Base-by-base conservation (phyloP, 2,888 invertebrate species). In the Noctua fimbriata region DNA sequence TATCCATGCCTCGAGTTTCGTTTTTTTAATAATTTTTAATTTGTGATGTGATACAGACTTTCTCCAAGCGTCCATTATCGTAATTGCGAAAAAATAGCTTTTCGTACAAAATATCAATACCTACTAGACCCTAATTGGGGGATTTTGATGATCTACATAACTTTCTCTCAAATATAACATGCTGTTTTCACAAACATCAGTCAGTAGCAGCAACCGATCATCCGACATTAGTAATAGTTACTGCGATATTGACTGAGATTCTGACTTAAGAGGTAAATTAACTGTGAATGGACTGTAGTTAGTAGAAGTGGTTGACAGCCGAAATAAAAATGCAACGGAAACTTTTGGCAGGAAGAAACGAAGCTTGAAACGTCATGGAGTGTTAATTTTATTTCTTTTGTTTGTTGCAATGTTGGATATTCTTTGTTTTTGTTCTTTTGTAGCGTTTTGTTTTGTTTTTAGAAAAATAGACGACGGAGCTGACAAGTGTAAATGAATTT, bases 321-420 rank as follows among this genome's bases (percentile, higher is more conserved):
- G 18, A 66, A 36, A 76, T 66, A 66, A 77, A 76, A 79, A 69
- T 75, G 79, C 86, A 80, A 78, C 63, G 41, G 70, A 81, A 79
- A 69, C 44, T 81, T 73, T 73, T 14, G 58, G n/a, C 41, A 66
- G 63, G 49, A 67, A 74, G 58, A 55, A 85, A 32, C 36, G 32
- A 9, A 24, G 73, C 60, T 71, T 49, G 18, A 49, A 66, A 12
- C 77, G 32, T 84, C 76, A 74, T 32, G 74, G 47, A 76, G 86
- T 52, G 69, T 79, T 82, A 77, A 87, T 79, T 85, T 79, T 76
- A 41, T 71, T 71, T 69, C 44, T 81, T 83, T 81, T 83, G 73
- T 83, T 73, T 16, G 32, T 65, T 6, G 44, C 60, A 21, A 69
- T 55, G 36, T 41, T 63, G 60, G 3, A n/a, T 66, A 7, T 55